Evolutionary conservation across 2,797 vertebrate genomes (phyloP), one percentile per base, ranked within the genome.

Genomic region (Takifugu ocellatus): DNA sequence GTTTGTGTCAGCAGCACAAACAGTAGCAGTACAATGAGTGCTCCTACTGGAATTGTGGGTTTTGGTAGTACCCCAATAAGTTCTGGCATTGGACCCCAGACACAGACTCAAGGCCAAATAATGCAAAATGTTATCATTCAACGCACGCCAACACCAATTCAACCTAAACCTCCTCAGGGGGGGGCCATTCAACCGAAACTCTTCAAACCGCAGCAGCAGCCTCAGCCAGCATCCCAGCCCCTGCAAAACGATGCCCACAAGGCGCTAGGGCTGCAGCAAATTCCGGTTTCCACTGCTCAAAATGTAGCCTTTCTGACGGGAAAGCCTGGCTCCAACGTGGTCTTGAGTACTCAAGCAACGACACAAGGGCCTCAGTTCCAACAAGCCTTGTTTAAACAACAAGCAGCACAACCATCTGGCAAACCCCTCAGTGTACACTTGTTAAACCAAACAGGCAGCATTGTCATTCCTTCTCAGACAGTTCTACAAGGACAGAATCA

Each of bases 131-230:
- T 98, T 65, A 96, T 98, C 83, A 94, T 98, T 48, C 96, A 98
- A 69, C 84, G 96, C 51, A 97, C 95, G 1, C 97, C 96, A 48
- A 98, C 95, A 0, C 96, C 96, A 24, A 98, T 98, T 81, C 97
- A 99, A 62, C 97, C 97, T 81, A 99, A 98, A 53, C 96, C 97
- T 72, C 92, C 1, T 0, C 91, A 90, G 63, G 91, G 90, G 53
- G 91, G 90, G 87, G 85, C 52, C 60, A 86, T 55, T 60, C 95
- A 95, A 51, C 90, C 92, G 0, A 95, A 93, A 88, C 91, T 94
- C 60, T 91, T 92, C 62, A 95, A 91, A 72, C 88, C 81, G 44
- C 87, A 76, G 57, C 77, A 61, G 42, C 84, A 68, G 70, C 77
- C 71, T 27, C 87, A 89, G 69, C 70, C 89, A 46, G 68, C 82